Conservation (phyloP, 2,113 vertebrate species). For the Alethe diademata region DNA sequence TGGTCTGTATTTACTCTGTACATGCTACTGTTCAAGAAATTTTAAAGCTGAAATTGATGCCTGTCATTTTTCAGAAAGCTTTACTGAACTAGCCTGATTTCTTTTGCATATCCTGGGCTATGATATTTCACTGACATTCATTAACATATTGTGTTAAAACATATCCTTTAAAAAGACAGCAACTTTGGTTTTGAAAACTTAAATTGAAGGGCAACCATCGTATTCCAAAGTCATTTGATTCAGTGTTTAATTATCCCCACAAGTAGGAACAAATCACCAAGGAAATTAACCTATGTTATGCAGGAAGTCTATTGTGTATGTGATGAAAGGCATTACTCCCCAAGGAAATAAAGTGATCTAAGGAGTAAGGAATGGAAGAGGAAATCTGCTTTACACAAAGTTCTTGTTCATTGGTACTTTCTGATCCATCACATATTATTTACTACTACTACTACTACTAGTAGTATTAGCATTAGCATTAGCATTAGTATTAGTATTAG, state of each 20-base stretch:
- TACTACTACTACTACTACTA: not conserved
- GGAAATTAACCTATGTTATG: slow-evolving; percentile 19
- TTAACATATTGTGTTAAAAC: not conserved
- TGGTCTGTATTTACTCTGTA: not conserved
- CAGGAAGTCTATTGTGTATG: not conserved
- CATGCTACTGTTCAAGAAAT: not conserved
- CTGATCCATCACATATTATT: not conserved
- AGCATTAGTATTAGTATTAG: too few species aligned
- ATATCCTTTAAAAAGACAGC: not conserved
- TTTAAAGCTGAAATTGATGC: not conserved
- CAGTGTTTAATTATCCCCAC: slow-evolving; percentile 6
- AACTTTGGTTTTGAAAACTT: not conserved
- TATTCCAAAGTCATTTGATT: not conserved
- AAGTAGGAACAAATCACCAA: not conserved
- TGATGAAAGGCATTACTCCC: not conserved
- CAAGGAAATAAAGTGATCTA: not conserved
- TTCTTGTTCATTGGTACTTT: not conserved
- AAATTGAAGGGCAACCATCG: not conserved
- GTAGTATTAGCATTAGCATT: not conserved
- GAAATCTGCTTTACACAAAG: not conserved
- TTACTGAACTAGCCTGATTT: not conserved
- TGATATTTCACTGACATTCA: not conserved
- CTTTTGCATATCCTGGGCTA: not conserved
- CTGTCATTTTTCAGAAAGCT: not conserved
- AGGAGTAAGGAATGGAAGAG: not conserved